phyloP scores from a whole-genome alignment of 2,797 vertebrate species.

The Thripadectes ignobilis region DNA sequence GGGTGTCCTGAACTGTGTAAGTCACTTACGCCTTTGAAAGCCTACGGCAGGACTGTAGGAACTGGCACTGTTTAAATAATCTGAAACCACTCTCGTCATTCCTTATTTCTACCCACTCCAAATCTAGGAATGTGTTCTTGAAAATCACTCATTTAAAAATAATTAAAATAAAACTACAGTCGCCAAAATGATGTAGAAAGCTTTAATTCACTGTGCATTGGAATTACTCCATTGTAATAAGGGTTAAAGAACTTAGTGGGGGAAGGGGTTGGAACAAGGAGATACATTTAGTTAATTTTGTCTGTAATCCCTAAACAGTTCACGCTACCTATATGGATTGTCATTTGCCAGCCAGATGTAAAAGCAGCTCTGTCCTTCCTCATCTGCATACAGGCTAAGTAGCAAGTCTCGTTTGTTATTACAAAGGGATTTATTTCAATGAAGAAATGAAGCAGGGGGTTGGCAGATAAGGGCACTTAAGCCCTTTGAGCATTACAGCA shows the following conservation, averaged over 20 bases:
- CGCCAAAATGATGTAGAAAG: neutral
- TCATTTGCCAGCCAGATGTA: slow-evolving; percentile 14
- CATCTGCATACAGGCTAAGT: slow-evolving; percentile 64
- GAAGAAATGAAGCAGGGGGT: slow-evolving; percentile 62
- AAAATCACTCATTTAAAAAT: neutral
- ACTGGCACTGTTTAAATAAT: neutral
- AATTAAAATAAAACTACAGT: neutral
- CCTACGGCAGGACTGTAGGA: neutral
- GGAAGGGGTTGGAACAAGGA: neutral
- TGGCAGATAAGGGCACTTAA: slow-evolving; percentile 72
- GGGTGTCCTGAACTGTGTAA: neutral
- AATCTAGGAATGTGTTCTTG: neutral
- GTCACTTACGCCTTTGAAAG: neutral
- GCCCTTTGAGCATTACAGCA: slow-evolving; percentile 53
- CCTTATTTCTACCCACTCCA: neutral
- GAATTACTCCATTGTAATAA: slow-evolving; percentile 10
- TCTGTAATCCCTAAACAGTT: slow-evolving; percentile 12
- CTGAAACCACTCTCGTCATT: neutral
- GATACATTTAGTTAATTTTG: slow-evolving; percentile 22
- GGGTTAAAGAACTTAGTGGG: neutral
- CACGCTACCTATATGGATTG: neutral
- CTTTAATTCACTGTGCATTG: neutral
- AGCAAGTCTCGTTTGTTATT: slow-evolving; percentile 64
- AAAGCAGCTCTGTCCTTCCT: slow-evolving; percentile 31
- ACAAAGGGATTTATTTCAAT: slow-evolving; percentile 74